A percentile compares a stretch with the other conserved stretches of the same genome.
phyloP scores from a whole-genome alignment of 2,888 invertebrate genomes.

The Anarsia innoxiella region DNA sequence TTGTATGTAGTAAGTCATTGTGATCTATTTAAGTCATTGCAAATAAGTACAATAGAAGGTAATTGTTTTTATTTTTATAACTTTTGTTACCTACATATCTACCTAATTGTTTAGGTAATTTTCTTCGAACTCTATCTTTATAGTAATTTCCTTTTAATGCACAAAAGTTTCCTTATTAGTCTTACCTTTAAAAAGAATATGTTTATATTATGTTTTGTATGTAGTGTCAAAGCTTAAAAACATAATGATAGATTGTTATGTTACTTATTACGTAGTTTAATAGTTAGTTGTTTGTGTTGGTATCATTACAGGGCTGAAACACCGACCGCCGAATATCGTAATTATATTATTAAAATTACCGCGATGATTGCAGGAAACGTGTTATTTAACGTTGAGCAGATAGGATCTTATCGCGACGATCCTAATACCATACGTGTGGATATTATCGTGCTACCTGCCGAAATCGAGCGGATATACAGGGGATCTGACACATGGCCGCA shows the following conservation, averaged over 20 bases:
- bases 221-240: conserved; percentile 28
- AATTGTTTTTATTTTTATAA: too few species aligned
- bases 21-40: too few species aligned
- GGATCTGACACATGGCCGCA: conserved; percentile 45
- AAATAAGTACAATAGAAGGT: too few species aligned
- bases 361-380: conserved; percentile 72
- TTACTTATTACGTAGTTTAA: conserved; percentile 41
- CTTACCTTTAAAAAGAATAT: background rate
- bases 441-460: conserved; percentile 67
- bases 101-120: too few species aligned
- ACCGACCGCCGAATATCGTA: conserved; percentile 59
- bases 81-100: too few species aligned
- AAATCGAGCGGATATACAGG: conserved; percentile 53
- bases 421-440: conserved; percentile 71
- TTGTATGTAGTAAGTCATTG: too few species aligned
- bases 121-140: too few species aligned
- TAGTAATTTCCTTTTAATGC: too few species aligned
- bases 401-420: conserved; percentile 66
- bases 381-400: conserved; percentile 69
- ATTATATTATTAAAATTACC: conserved; percentile 72
- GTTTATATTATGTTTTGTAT: too few species aligned
- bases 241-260: conserved; percentile 30
- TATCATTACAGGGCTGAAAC: conserved; percentile 53
- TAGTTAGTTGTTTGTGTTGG: conserved; percentile 33
- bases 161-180: too few species aligned